phyloP scores from a whole-genome alignment of 1,140 invertebrate genomes.

The Nylanderia fulva region DNA sequence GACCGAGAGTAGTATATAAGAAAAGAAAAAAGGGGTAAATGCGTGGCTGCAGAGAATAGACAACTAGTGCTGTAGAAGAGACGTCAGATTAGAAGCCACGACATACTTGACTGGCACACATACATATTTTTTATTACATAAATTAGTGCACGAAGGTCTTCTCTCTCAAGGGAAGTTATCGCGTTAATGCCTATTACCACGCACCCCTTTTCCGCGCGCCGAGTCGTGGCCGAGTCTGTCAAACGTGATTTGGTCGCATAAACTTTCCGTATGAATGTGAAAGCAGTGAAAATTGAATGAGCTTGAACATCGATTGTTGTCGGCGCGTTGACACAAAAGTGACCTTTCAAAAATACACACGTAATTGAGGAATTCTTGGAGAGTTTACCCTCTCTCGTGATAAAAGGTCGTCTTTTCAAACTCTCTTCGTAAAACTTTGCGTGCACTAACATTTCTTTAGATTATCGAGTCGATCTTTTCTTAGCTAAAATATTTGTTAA shows the following conservation, averaged over 20 bases:
- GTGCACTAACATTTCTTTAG: no score
- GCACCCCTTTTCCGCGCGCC: conserved; percentile 38
- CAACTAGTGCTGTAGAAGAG: conserved; percentile 72
- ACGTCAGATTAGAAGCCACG: conserved; percentile 85
- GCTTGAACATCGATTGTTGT: neutral
- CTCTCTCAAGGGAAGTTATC: conserved; percentile 78
- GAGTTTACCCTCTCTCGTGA: neutral
- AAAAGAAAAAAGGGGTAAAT: conserved; percentile 56
- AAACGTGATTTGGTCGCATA: conserved; percentile 46
- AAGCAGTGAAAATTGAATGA: conserved; percentile 7
- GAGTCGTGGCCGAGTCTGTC: conserved; percentile 22
- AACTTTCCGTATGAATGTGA: conserved; percentile 11
- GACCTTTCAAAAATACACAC: neutral
- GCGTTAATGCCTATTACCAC: conserved; percentile 82
- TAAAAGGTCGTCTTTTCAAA: conserved; percentile 1
- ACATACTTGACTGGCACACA: conserved; percentile 81
- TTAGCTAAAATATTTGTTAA: neutral
- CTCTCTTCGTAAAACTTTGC: neutral
- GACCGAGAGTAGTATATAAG: conserved; percentile 6
- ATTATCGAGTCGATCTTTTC: neutral
- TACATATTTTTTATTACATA: conserved; percentile 85
- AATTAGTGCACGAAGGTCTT: conserved; percentile 81
- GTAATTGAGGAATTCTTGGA: neutral
- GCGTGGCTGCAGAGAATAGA: conserved; percentile 54
- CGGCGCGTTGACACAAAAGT: conserved; percentile 14